phyloP scores from a whole-genome alignment of 2,113 vertebrate species.

The Herpetotheres cachinnans region DNA sequence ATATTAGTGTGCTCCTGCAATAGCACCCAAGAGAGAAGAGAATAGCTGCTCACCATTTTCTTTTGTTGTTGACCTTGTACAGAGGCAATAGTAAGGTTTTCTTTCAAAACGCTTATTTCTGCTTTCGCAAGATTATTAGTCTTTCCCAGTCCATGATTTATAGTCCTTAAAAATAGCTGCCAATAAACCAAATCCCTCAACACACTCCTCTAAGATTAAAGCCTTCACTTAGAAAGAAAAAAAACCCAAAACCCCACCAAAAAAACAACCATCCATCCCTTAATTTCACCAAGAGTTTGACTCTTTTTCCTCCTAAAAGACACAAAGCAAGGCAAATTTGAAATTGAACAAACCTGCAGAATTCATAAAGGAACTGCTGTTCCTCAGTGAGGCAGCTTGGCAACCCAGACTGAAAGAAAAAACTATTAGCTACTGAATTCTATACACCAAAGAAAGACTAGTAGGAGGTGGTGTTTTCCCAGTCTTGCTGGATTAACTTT shows the following conservation, averaged over 20 bases:
- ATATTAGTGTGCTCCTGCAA: background rate
- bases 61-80: conserved; percentile 11
- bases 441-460: background rate
- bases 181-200: background rate
- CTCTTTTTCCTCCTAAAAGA: background rate
- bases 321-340: background rate
- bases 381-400: background rate
- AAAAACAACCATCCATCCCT: background rate
- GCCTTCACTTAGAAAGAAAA: background rate
- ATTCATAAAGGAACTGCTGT: background rate
- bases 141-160: background rate
- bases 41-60: background rate
- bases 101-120: conserved; percentile 13
- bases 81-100: background rate
- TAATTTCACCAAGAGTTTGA: background rate
- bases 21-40: background rate
- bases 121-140: conserved; percentile 5
- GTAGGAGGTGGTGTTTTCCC: background rate
- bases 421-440: background rate
- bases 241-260: background rate
- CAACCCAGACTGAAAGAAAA: background rate
- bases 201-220: background rate
- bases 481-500: background rate
- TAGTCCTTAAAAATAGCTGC: conserved; percentile 5
- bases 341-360: background rate